These are phyloP conservation scores for Reticulitermes lucifugus DNA, from an alignment of 2,888 invertebrate genomes.

Conservation along the genomic window DNA sequence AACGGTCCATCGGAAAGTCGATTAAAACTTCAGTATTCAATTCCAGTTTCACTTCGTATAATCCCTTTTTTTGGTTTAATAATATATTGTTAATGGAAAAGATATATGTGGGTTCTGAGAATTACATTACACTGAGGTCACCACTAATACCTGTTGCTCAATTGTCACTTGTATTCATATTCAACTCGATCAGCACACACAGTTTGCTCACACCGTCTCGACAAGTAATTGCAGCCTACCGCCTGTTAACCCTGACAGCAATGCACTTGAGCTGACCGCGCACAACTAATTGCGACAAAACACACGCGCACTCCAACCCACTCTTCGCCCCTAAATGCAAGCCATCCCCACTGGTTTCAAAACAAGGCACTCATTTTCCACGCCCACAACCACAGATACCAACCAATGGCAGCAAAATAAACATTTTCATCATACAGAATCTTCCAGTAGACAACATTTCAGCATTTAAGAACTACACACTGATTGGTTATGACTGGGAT, in stretches of 20 bases:
- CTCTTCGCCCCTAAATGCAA: constrained; percentile 22
- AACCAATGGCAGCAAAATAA: constrained; percentile 26
- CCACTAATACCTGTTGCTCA: too few relatives aligned
- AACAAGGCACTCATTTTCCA: neutral
- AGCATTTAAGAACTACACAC: neutral
- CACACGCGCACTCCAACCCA: neutral
- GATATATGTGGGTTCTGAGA: too few relatives aligned
- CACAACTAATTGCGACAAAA: constrained; percentile 11
- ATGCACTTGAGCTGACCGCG: constrained; percentile 4
- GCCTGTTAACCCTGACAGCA: constrained; percentile 15
- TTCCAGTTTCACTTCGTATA: too few relatives aligned
- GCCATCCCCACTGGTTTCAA: constrained; percentile 2
- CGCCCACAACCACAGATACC: constrained; percentile 19
- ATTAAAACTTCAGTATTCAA: too few relatives aligned
- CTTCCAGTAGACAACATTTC: neutral
- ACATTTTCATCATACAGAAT: constrained; percentile 13
- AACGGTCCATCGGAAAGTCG: too few relatives aligned
- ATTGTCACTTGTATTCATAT: too few relatives aligned
- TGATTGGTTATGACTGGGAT: constrained; percentile 10
- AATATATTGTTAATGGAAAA: too few relatives aligned
- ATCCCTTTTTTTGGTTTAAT: too few relatives aligned
- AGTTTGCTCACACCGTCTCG: neutral
- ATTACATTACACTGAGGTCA: too few relatives aligned
- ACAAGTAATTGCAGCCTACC: neutral
- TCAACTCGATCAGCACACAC: too few relatives aligned